These are phyloP conservation scores for Noctilio leporinus DNA, from an alignment of 2,113 vertebrate genomes.

Conservation along the genomic window DNA sequence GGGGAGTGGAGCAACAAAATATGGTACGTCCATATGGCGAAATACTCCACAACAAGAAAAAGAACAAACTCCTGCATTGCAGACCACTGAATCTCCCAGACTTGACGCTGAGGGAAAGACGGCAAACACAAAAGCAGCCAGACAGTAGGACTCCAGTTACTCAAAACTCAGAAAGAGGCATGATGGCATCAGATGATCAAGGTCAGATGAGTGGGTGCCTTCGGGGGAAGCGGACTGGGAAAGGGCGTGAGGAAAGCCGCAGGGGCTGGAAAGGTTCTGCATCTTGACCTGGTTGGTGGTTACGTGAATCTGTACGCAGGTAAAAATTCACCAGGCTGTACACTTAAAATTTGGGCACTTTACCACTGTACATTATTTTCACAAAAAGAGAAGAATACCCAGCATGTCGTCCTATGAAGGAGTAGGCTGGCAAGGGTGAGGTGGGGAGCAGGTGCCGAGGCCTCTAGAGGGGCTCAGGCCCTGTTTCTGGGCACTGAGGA, in stretches of 20 bases:
- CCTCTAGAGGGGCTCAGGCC: accelerated
- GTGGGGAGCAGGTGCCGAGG: background rate
- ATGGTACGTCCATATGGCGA: background rate
- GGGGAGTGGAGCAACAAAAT: background rate
- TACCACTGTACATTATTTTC: background rate
- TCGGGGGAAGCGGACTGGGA: background rate
- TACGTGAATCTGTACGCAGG: accelerated
- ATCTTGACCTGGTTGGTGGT: background rate
- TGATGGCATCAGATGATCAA: background rate
- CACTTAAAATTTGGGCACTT: background rate
- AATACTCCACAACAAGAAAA: background rate
- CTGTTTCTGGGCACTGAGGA: background rate
- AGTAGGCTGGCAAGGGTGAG: background rate
- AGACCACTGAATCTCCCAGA: background rate
- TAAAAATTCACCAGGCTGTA: background rate
- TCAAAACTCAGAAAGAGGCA: background rate
- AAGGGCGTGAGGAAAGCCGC: background rate
- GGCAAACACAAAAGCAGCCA: background rate
- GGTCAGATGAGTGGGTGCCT: background rate
- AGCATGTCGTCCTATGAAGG: background rate
- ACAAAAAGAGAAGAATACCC: background rate
- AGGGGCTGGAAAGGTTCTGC: background rate
- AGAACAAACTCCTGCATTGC: background rate
- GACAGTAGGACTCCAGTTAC: background rate
- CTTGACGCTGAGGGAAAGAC: background rate